phyloP scores from a whole-genome alignment of 2,888 invertebrate species.

The Agelastica alni region DNA sequence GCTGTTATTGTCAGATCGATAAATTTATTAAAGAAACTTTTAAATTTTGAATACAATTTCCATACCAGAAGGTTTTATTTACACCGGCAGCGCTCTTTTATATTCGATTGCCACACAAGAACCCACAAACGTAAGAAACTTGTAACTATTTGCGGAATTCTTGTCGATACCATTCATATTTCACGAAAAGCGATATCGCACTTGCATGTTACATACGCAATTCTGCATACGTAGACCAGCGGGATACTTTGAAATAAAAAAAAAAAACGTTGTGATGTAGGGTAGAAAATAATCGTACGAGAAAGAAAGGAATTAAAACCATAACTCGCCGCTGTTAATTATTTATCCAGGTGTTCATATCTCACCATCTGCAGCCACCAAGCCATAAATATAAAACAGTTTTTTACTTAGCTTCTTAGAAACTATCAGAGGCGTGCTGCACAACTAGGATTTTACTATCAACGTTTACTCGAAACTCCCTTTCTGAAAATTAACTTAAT shows the following conservation, averaged over 20 bases:
- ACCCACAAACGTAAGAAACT: not conserved
- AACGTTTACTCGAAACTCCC: too few species aligned
- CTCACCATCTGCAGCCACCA: slow-evolving; percentile 31
- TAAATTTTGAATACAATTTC: too few species aligned
- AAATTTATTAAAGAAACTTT: too few species aligned
- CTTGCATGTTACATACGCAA: slow-evolving; percentile 5
- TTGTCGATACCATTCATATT: slow-evolving; percentile 12
- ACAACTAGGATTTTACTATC: too few species aligned
- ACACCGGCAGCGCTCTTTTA: too few species aligned
- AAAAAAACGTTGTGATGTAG: slow-evolving; percentile 17
- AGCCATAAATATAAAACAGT: slow-evolving; percentile 30
- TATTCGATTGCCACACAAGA: not conserved
- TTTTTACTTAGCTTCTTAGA: slow-evolving; percentile 26
- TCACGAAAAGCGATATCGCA: slow-evolving; percentile 13
- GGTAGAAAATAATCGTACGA: slow-evolving; percentile 25
- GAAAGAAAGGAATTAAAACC: slow-evolving; percentile 30
- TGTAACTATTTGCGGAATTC: slow-evolving; percentile 15
- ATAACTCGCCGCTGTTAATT: slow-evolving; percentile 34
- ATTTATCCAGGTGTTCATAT: slow-evolving; percentile 38
- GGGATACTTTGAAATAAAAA: slow-evolving; percentile 7
- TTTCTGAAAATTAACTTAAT: too few species aligned
- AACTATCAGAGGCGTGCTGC: slow-evolving; percentile 20
- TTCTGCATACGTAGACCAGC: slow-evolving; percentile 16
- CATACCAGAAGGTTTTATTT: too few species aligned
- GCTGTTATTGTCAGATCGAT: too few species aligned